Evolutionary conservation across 2,888 invertebrate genomes (phyloP), one percentile per base, ranked within the genome.

Genomic region (Cantharis flavilabris): DNA sequence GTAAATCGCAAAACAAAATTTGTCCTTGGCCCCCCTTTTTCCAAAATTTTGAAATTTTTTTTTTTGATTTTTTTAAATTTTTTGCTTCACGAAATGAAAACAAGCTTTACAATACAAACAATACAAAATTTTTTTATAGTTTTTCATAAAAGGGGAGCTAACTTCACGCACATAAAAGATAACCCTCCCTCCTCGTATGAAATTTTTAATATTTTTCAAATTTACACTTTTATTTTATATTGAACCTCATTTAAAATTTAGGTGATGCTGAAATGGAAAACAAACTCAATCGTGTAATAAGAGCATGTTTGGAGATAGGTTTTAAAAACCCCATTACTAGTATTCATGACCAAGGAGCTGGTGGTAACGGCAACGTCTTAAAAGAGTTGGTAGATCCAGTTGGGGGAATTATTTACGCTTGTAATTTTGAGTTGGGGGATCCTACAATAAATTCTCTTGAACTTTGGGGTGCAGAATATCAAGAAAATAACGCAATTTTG

Each of bases 321-420:
- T 90, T 91, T 0, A 89, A 90, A 13, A 98, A 99, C 89, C 98
- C 98, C 2, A 97, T 99, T 83, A 91, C 91, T 83, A 95, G 98
- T 91, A 98, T 99, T 83, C 99, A 99, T 86, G 99, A 99, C 89
- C 99, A 99, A 91, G 99, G 99, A 18, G 99, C 99, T 9, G 99
- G 99, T n/a, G 99, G 99, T 28, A 97, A 97, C 86, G 97, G 98
- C 2, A 99, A 99, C 87, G 99, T 99, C 0, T 87, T 99, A 30
- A 99, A 99, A 86, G 99, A 99, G 88, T 89, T 99, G 4, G 97
- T 97, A 0, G 98, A 99, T 84, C 98, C 98, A 0, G 93, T 94
- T 4, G 99, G 99, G 1, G 99, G 98, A 0, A 92, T 96, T 0
- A 97, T 99, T 78, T 95, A 95, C 85, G 94, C 96, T 0, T 92